These are phyloP conservation scores for Osmoderma eremita DNA, from an alignment of 2,888 invertebrate species.

Conservation along the genomic window DNA sequence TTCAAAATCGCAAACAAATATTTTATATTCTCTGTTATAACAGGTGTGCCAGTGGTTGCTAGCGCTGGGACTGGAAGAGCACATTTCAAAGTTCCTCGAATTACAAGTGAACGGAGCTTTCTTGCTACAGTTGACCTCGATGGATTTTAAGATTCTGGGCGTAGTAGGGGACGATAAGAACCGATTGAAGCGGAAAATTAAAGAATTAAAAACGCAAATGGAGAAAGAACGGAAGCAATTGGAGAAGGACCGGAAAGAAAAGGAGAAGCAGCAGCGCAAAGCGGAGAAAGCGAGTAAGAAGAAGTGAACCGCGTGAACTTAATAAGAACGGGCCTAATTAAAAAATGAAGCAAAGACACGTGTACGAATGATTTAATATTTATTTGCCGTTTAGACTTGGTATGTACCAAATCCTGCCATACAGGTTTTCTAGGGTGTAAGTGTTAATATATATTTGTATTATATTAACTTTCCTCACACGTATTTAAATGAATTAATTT, in stretches of 20 bases:
- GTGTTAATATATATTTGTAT: constrained; percentile 39
- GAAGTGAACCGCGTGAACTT: constrained; percentile 63
- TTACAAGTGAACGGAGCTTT: constrained; percentile 89
- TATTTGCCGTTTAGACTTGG: constrained; percentile 40
- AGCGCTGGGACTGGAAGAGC: constrained; percentile 84
- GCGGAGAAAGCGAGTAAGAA: constrained; percentile 78
- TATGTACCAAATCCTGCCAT: constrained; percentile 53
- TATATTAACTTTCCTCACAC: constrained; percentile 30
- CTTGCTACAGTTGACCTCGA: constrained; percentile 87
- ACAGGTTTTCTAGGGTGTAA: constrained; percentile 47
- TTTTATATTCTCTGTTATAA: neutral
- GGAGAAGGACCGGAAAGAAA: constrained; percentile 86
- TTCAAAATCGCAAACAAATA: constrained; percentile 6
- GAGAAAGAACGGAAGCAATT: constrained; percentile 78
- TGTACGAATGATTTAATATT: constrained; percentile 24
- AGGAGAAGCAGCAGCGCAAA: constrained; percentile 86
- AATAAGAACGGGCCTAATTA: constrained; percentile 24
- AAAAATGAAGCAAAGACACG: constrained; percentile 21
- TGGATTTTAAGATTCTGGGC: constrained; percentile 89
- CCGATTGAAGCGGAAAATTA: constrained; percentile 84
- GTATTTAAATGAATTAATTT: constrained; percentile 7
- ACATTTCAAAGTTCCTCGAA: constrained; percentile 87
- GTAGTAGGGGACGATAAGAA: constrained; percentile 83
- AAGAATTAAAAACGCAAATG: constrained; percentile 81
- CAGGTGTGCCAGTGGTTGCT: constrained; percentile 94